Percentiles rank a stretch among this genome's conserved stretches.
Evolutionary conservation across 2,888 invertebrate species (phyloP).

Genomic region (Cryptocephalus moraei): DNA sequence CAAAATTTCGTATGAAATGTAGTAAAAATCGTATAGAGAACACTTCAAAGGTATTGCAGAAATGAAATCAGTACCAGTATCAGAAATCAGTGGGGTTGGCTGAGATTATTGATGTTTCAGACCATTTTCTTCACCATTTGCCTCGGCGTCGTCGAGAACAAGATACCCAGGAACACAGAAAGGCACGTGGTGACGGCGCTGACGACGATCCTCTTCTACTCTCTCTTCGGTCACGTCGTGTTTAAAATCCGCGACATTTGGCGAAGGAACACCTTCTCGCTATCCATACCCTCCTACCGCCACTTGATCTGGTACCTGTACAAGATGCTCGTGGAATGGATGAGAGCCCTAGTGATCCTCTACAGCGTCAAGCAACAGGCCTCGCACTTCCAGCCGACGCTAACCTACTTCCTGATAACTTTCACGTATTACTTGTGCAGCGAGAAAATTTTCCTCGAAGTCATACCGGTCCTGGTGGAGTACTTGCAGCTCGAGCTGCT

Average conservation of each 20-base stretch:
- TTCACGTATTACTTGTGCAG: conserved; percentile 59
- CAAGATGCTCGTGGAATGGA: conserved; percentile 67
- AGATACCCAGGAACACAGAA: too few relatives aligned
- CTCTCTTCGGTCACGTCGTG: conserved; percentile 33
- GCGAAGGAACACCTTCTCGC: conserved; percentile 16
- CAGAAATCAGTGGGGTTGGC: too few relatives aligned
- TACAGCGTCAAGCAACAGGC: conserved; percentile 62
- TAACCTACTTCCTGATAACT: conserved; percentile 52
- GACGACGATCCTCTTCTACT: conserved; percentile 34
- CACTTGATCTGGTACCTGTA: conserved; percentile 31
- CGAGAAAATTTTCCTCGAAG: conserved; percentile 57
- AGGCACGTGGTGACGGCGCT: conserved; percentile 24
- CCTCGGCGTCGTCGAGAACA: conserved; percentile 21
- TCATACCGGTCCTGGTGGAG: conserved; percentile 48
- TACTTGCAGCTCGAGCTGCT: conserved; percentile 49
- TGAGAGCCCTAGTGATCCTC: conserved; percentile 52
- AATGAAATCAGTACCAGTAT: too few relatives aligned
- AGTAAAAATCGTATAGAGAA: too few relatives aligned
- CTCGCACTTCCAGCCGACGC: conserved; percentile 57
- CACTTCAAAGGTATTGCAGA: too few relatives aligned
- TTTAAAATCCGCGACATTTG: conserved; percentile 29
- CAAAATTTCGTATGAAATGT: too few relatives aligned
- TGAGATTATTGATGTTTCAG: conserved; percentile 1
- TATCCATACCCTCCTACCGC: conserved; percentile 10
- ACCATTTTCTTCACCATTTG: conserved; percentile 31